Base-by-base conservation (phyloP, 1,140 invertebrate genomes). In the Bombus fervidus region DNA sequence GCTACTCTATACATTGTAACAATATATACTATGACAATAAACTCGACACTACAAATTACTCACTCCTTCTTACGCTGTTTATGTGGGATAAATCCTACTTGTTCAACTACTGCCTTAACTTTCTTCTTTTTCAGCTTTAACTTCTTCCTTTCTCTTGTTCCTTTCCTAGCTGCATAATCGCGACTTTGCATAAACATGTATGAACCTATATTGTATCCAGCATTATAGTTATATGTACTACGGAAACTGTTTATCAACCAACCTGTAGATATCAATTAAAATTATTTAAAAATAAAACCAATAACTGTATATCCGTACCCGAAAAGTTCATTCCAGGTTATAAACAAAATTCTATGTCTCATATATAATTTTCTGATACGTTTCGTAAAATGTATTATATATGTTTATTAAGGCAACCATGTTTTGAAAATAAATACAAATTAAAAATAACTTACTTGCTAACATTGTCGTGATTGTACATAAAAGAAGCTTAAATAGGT, bases 151-250 rank as follows among this genome's bases (percentile, higher is more conserved):
- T 97, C 97, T 87, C 97, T 96, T 12, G 97, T 98, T 83, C 97
- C 97, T 94, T 97, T 98, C 81, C 97, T 96, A 18, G 97, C 97
- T 28, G 97, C 97, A 95, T 96, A 96, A 79, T 95, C 91, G 76
- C 96, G 91, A 37, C 91, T 83, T 92, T 95, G 95, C 43, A 93
- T 78, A 15, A 93, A 87, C 47, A 64, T 53, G 62, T 37, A 9
- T 28, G 69, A 78, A 59, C 15, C 69, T n/a, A 74, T 31, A 81
- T 81, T 87, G n/a, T 59, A 66, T 57, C 69, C 79, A 25, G 41
- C 28, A 25, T 59, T 71, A 25, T 73, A 18, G 18, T 64, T 89
- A 22, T 84, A 82, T 10, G 43, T 76, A 28, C 69, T 47, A 31
- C 64, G 83, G 43, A 87, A 6, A 80, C 41, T 87, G 31, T 83